Evolutionary conservation across 1,140 invertebrate genomes (phyloP), one percentile per base, ranked within the genome.

Genomic region (Megathymus violae): DNA sequence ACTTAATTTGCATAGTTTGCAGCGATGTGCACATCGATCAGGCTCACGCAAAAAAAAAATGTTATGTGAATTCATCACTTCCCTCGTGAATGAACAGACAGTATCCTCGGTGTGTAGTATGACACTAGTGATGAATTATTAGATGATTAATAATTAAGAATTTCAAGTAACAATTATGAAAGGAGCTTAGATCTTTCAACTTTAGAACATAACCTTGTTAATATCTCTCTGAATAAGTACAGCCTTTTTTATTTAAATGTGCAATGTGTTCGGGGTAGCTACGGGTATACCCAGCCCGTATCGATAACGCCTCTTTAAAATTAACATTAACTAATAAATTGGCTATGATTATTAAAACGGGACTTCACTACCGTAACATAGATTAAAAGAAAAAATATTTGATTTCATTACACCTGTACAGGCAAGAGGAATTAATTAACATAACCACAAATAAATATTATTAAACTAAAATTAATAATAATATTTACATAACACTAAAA

Each of bases 401-500:
- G 6, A 58, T 14, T 46, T 50, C 36, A 38, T 56, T 34, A 43
- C 19, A 60, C 47, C 27, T 4, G 17, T 15, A 22, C 51, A 51
- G 77, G 77, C 77, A 77, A 80, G 75, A 80, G 10, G 43, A 56
- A 52, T 56, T 36, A 62, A 65, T 34, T 63, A 68, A 67, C 47
- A 51, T 62, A 67, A 48, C 46, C 44, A 74, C 61, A 75, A 70
- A 77, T 71, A 74, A 65, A 65, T 63, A 61, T 41, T 61, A 64
- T 65, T 62, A 62, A 77, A 71, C 47, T 76, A 74, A 69, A 69
- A 50, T 60, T 44, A 17, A 34, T 67, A 58, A 62, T 16, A 62
- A 51, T 78, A 80, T 80, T 78, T 76, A 78, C 75, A 80, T 58
- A 56, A 38, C 34, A 22, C 34, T 48, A 70, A 70, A 66, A 69